These are phyloP conservation scores for Coelopa frigida DNA, from an alignment of 1,140 invertebrate species.

Conservation along the genomic window DNA sequence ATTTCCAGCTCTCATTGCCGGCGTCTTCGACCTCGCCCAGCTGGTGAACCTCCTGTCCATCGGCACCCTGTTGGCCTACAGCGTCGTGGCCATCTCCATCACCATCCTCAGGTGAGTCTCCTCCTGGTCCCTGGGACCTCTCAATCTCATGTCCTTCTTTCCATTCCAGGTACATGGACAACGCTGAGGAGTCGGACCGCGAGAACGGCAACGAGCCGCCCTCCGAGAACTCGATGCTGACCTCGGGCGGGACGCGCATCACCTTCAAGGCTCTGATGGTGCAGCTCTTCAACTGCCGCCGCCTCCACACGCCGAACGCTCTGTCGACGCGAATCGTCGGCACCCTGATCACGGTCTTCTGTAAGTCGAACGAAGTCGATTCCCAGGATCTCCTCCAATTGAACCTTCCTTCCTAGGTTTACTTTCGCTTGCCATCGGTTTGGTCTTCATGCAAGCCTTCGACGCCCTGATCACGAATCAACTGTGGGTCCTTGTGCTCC, in stretches of 20 bases:
- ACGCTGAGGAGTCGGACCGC: slow-evolving; percentile 12
- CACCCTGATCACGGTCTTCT: slow-evolving; percentile 24
- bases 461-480: slow-evolving; percentile 19
- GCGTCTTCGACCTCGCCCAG: slow-evolving; percentile 78
- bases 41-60: slow-evolving; percentile 95
- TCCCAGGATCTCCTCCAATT: no score
- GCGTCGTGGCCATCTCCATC: slow-evolving; percentile 83
- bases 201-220: slow-evolving; percentile 6
- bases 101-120: slow-evolving; percentile 65
- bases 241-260: slow-evolving; percentile 20
- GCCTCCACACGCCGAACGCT: slow-evolving; percentile 20
- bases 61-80: slow-evolving; percentile 86
- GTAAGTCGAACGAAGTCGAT: slow-evolving; percentile 16
- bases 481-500: slow-evolving; percentile 27
- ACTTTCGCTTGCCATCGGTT: slow-evolving; percentile 26
- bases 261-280: slow-evolving; percentile 22
- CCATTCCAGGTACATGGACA: slow-evolving; percentile 26
- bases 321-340: slow-evolving; percentile 32
- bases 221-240: slow-evolving; percentile 26
- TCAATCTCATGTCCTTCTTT: slow-evolving; percentile 36
- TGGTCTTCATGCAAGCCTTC: slow-evolving; percentile 33
- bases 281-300: slow-evolving; percentile 32
- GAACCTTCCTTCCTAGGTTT: slow-evolving; percentile 23
- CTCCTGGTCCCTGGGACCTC: background rate
- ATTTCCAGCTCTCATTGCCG: slow-evolving; percentile 68